phyloP scores from a whole-genome alignment of 2,888 invertebrate genomes.

The Cephus pulcher region DNA sequence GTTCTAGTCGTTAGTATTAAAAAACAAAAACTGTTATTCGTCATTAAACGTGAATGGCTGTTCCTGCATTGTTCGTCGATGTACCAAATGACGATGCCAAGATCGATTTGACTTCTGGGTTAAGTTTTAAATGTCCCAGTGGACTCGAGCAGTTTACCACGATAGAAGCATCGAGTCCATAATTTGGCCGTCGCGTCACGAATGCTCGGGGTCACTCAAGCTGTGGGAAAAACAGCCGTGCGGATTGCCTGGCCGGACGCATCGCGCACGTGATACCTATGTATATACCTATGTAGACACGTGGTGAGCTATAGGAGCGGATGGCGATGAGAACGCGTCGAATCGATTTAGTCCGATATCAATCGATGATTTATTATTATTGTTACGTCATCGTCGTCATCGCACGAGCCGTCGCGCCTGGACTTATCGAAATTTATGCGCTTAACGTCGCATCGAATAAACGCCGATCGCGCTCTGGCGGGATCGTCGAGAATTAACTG shows the following conservation, averaged over 20 bases:
- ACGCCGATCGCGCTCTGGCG: neutral
- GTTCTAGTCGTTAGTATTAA: neutral
- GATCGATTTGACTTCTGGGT: slow-evolving; percentile 33
- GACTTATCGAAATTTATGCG: neutral
- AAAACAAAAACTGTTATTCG: neutral
- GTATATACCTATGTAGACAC: neutral
- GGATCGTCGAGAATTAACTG: neutral
- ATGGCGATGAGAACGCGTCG: neutral
- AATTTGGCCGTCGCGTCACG: neutral
- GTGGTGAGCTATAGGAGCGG: neutral
- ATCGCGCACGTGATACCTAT: neutral
- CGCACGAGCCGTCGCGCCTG: neutral
- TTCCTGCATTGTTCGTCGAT: neutral
- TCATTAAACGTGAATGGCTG: too few species aligned
- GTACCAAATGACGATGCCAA: neutral
- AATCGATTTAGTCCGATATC: neutral
- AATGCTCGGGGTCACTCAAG: neutral
- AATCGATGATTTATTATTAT: neutral
- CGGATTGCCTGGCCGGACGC: neutral
- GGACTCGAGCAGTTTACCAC: slow-evolving; percentile 47
- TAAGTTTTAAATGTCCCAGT: slow-evolving; percentile 43
- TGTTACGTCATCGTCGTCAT: neutral
- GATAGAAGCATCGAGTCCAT: neutral
- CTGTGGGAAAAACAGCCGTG: neutral
- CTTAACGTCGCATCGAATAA: neutral